These are phyloP conservation scores for Morinoia aosen DNA, from an alignment of 2,888 invertebrate genomes.

Conservation along the genomic window DNA sequence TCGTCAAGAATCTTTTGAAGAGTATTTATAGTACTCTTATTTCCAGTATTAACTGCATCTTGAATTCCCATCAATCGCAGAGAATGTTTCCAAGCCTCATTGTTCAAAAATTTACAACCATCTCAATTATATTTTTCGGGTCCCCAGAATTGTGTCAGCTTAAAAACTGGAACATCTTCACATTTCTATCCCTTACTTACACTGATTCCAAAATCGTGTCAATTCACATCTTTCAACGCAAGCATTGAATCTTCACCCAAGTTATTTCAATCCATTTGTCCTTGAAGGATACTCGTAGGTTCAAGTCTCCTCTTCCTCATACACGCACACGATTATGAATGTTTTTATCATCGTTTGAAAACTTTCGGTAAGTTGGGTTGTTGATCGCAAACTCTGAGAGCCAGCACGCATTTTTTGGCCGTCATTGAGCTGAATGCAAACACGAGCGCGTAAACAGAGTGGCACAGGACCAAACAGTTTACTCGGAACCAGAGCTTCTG, in stretches of 20 bases:
- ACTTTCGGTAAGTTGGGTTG: not conserved
- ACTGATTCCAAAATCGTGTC: not conserved
- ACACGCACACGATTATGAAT: not conserved
- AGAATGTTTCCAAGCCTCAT: not conserved
- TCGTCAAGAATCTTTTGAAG: no score
- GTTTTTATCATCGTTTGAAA: not conserved
- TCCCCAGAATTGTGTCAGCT: not conserved
- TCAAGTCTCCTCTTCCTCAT: not conserved
- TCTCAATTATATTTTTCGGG: not conserved
- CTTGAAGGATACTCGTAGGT: not conserved
- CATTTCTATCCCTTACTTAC: not conserved
- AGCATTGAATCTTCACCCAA: not conserved
- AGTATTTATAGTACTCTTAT: no score
- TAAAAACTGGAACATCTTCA: not conserved
- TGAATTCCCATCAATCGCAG: not conserved
- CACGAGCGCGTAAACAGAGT: not conserved
- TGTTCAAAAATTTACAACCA: not conserved
- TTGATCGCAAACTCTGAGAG: not conserved
- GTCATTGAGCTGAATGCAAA: constrained; percentile 23
- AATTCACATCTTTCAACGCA: not conserved
- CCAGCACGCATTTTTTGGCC: not conserved
- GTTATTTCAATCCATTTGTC: not conserved
- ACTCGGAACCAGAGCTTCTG: not conserved
- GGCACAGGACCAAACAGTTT: not conserved
- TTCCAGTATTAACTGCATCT: not conserved